Evolutionary conservation across 37 sponge, comb jelly and placozoan species (phyloP).

Genomic region (Hexactinellida sp.): DNA sequence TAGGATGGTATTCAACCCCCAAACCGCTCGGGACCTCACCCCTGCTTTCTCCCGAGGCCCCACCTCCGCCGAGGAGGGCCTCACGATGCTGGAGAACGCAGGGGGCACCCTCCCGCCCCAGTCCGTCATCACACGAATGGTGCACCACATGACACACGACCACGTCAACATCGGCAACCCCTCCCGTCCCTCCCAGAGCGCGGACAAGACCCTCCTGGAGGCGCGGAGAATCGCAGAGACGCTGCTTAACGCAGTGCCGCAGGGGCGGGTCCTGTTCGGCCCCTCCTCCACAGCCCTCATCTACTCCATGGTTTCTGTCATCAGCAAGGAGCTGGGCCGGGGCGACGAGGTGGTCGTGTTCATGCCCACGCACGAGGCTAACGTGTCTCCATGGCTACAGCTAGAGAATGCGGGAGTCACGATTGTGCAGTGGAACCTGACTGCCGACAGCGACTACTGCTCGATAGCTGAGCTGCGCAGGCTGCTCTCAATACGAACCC

Average conservation of each 20-base stretch:
- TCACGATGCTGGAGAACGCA: not conserved
- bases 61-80: not conserved
- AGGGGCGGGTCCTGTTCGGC: not conserved
- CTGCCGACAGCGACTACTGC: not conserved
- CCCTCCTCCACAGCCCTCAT: not conserved
- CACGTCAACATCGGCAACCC: not conserved
- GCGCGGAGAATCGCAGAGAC: not conserved
- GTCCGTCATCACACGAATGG: not conserved
- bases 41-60: not conserved
- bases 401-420: not conserved
- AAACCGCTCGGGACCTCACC: not conserved
- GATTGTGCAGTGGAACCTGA: not conserved
- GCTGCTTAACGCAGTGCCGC: not conserved
- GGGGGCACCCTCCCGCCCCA: not conserved
- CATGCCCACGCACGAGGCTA: not conserved
- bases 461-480: not conserved
- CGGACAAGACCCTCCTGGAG: not conserved
- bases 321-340: not conserved
- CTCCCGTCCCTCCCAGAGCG: not conserved
- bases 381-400: not conserved
- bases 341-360: not conserved
- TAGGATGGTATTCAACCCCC: not conserved
- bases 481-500: not conserved
- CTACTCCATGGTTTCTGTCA: not conserved
- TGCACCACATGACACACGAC: not conserved